phyloP scores from a whole-genome alignment of 2,797 vertebrate genomes.

The Myotis myotis region DNA sequence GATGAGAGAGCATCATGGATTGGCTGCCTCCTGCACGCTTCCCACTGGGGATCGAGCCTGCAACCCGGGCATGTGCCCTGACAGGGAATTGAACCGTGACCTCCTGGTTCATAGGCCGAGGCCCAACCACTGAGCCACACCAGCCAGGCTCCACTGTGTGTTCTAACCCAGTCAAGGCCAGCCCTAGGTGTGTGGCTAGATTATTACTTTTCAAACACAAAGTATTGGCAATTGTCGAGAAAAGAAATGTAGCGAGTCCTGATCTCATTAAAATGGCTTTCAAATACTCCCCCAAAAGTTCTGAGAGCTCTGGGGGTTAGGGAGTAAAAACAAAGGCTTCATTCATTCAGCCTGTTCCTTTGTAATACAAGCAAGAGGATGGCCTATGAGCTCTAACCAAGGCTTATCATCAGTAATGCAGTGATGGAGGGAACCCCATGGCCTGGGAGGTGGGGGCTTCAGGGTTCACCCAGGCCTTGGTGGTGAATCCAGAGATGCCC shows the following conservation, averaged over 20 bases:
- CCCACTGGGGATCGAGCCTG: too few species aligned
- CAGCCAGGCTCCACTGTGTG: background rate
- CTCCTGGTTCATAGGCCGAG: too few species aligned
- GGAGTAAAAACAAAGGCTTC: background rate
- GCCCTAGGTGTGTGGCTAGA: background rate
- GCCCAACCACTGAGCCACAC: too few species aligned
- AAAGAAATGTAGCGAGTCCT: background rate
- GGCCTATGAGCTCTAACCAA: background rate
- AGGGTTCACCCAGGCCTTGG: background rate
- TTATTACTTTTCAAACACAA: background rate
- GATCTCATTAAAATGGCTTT: constrained; percentile 25
- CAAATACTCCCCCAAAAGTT: background rate
- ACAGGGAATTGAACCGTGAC: too few species aligned
- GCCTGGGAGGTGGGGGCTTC: background rate
- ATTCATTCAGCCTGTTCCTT: background rate
- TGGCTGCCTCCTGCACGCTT: too few species aligned
- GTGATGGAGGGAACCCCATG: background rate
- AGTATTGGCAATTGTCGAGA: background rate
- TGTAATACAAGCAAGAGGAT: background rate
- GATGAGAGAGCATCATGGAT: too few species aligned
- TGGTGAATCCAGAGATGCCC: background rate
- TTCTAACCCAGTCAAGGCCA: background rate
- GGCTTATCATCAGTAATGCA: fast-evolving
- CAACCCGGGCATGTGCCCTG: too few species aligned
- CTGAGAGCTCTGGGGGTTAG: background rate